Conservation (phyloP, 2,113 vertebrate species). For the Galemys pyrenaicus region DNA sequence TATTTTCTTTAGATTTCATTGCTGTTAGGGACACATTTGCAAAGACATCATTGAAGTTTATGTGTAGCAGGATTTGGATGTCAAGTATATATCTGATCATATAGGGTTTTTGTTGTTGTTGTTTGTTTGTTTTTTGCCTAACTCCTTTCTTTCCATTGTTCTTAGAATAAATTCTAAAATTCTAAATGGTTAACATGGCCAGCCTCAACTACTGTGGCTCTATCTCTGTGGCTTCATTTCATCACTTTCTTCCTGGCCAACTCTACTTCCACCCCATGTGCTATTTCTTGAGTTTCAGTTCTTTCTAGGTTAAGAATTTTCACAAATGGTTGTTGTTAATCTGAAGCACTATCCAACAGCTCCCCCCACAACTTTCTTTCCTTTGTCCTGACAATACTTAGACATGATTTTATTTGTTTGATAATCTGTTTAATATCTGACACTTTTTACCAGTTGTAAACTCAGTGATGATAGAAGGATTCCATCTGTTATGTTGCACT, state of each 20-base stretch:
- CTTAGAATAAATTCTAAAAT: background rate
- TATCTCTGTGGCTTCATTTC: background rate
- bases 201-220: accelerated
- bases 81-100: background rate
- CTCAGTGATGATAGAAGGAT: background rate
- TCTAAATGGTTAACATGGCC: background rate
- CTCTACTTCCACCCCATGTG: accelerated
- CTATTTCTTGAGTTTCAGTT: background rate
- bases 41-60: too few species aligned
- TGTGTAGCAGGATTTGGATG: background rate
- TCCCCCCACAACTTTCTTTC: background rate
- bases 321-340: background rate
- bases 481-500: background rate
- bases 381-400: background rate
- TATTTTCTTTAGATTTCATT: too few species aligned
- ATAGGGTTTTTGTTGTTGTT: background rate
- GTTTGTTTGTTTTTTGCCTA: background rate
- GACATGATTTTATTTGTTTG: constrained; percentile 31
- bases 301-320: background rate
- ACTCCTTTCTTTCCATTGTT: background rate
- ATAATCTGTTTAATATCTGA: constrained; percentile 39
- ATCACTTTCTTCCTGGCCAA: background rate
- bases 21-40: too few species aligned
- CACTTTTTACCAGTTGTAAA: background rate
- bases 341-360: accelerated